Percentiles rank a stretch among this genome's conserved stretches.
phyloP scores from a whole-genome alignment of 2,797 vertebrate genomes.

The Dipus sagitta region DNA sequence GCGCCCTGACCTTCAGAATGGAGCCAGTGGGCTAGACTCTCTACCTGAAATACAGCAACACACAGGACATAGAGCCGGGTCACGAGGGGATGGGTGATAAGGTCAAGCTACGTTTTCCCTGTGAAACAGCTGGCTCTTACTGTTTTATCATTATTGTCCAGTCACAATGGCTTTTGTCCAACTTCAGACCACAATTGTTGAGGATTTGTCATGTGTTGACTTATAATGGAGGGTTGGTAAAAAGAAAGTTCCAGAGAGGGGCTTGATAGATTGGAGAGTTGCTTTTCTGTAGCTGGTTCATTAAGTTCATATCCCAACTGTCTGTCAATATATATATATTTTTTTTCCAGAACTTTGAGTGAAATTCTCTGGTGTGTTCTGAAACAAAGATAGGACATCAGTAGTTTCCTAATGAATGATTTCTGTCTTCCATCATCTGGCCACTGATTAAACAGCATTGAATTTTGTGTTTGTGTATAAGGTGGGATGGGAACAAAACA shows the following conservation, averaged over 20 bases:
- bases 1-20: neutral
- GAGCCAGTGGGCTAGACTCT: neutral
- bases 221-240: neutral
- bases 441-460: slow-evolving; percentile 55
- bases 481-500: slow-evolving; percentile 56
- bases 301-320: slow-evolving; percentile 60
- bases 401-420: slow-evolving; percentile 66
- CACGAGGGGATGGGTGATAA: neutral
- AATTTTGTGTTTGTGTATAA: slow-evolving; percentile 56
- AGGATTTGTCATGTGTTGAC: slow-evolving; percentile 22
- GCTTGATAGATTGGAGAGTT: neutral
- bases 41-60: neutral
- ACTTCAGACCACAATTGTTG: slow-evolving; percentile 21
- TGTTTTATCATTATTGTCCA: slow-evolving; percentile 40
- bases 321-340: slow-evolving; percentile 56
- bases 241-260: slow-evolving; percentile 23
- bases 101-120: neutral
- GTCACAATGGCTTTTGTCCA: slow-evolving; percentile 37
- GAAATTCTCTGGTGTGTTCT: slow-evolving; percentile 70
- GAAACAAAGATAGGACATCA: slow-evolving; percentile 69
- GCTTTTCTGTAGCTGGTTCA: slow-evolving; percentile 11
- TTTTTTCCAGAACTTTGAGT: slow-evolving; percentile 68
- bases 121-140: slow-evolving; percentile 34
- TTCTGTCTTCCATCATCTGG: slow-evolving; percentile 59
- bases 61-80: neutral